These are phyloP conservation scores for Petrocephalus microphthalmus DNA, from an alignment of 2,113 vertebrate genomes.

Conservation along the genomic window DNA sequence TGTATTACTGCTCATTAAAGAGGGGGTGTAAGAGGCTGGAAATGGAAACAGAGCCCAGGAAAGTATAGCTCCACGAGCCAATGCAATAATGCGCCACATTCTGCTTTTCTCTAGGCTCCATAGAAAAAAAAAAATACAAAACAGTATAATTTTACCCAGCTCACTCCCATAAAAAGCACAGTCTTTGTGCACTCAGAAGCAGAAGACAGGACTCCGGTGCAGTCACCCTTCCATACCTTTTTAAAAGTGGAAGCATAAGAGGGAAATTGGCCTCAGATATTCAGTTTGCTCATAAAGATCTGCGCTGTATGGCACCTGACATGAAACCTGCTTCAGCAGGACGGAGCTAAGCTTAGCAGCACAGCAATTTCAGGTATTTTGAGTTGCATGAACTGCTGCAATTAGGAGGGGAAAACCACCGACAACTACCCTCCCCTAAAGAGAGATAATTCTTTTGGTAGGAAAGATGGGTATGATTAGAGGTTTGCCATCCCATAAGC, in stretches of 20 bases:
- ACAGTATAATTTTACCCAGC: background rate
- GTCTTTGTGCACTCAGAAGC: background rate
- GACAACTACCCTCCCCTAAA: background rate
- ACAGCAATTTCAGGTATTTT: background rate
- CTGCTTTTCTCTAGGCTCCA: background rate
- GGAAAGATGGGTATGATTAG: background rate
- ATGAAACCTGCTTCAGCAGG: background rate
- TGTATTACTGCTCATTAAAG: background rate
- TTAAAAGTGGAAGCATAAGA: constrained; percentile 9
- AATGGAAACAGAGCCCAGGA: background rate
- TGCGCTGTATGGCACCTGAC: background rate
- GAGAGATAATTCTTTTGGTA: background rate
- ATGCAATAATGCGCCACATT: background rate
- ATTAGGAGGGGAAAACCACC: background rate
- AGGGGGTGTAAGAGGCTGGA: background rate
- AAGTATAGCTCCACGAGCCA: background rate
- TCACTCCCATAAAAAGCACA: background rate
- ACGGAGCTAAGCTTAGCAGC: background rate
- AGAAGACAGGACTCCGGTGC: constrained; percentile 2
- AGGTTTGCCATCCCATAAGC: background rate
- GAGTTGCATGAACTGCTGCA: background rate
- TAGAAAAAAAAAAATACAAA: background rate
- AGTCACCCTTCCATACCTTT: constrained; percentile 22
- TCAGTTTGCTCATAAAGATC: background rate
- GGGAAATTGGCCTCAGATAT: background rate